A percentile compares a stretch with the other conserved stretches of the same genome.
These are phyloP conservation scores for Liparis tanakae DNA, from an alignment of 2,797 vertebrate species.

Conservation along the genomic window DNA sequence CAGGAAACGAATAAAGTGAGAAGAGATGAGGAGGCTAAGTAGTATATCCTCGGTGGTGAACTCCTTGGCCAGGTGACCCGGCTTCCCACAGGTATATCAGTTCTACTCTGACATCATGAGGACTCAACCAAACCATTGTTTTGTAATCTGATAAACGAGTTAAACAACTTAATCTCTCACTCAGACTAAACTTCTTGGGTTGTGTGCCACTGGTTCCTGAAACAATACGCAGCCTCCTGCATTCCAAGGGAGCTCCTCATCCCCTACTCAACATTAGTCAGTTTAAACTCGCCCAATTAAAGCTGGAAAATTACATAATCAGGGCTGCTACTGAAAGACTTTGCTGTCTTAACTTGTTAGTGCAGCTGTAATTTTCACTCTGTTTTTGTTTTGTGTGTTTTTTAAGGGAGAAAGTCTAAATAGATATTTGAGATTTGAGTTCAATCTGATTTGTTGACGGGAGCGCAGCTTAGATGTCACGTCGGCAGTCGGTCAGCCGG, in stretches of 20 bases:
- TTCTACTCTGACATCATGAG: conserved; percentile 82
- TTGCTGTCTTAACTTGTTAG: conserved; percentile 13
- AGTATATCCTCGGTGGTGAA: conserved; percentile 46
- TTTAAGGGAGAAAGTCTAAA: not conserved
- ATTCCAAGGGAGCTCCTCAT: no score
- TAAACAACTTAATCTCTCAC: no score
- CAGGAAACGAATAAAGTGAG: not conserved
- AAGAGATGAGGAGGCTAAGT: not conserved
- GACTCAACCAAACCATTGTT: no score
- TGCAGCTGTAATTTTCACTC: conserved; percentile 14
- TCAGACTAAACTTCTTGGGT: no score
- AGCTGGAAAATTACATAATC: no score
- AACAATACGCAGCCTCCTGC: no score
- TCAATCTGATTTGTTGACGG: conserved; percentile 27
- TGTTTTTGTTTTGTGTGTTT: conserved; percentile 35
- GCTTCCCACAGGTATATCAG: conserved; percentile 95
- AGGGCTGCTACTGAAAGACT: conserved; percentile 7
- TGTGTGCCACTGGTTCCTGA: no score
- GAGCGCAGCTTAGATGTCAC: conserved; percentile 42
- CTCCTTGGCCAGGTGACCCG: conserved; percentile 94
- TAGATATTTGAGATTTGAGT: conserved; percentile 34
- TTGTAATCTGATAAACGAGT: no score
- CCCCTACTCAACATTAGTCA: no score
- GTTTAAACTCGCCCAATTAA: no score
- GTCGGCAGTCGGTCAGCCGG: conserved; percentile 53